Conservation (phyloP, 1,140 invertebrate species). For the Pseudomyrmex cubaensis region DNA sequence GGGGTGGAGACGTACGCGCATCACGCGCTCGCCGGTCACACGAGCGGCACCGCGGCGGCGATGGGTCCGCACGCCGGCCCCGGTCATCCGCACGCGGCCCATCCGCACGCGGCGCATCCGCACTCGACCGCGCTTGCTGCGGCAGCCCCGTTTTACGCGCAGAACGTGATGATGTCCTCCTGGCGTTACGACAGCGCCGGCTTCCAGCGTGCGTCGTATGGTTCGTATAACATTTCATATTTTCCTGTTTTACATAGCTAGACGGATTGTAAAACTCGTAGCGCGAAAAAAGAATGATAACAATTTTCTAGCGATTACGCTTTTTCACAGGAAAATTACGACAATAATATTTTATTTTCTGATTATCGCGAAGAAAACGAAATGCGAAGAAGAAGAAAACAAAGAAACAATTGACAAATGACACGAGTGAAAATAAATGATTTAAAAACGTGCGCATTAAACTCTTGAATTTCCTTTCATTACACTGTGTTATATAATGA, state of each 20-base stretch:
- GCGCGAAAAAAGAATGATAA: neutral
- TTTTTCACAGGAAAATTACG: too few relatives aligned
- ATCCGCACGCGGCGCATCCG: conserved; percentile 82
- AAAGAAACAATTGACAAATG: neutral
- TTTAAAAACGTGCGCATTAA: too few relatives aligned
- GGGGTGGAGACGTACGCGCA: conserved; percentile 84
- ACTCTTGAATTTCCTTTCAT: too few relatives aligned
- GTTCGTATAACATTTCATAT: conserved; percentile 79
- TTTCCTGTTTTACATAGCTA: neutral
- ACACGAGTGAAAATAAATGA: neutral
- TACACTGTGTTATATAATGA: too few relatives aligned
- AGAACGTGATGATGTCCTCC: conserved; percentile 91
- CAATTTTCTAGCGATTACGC: neutral
- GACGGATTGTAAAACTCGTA: neutral
- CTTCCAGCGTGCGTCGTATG: conserved; percentile 91
- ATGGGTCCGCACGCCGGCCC: conserved; percentile 81
- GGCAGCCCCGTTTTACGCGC: conserved; percentile 88
- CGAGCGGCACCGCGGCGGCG: conserved; percentile 77
- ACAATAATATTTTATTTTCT: neutral
- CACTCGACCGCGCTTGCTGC: conserved; percentile 83
- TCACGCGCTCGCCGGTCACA: conserved; percentile 82
- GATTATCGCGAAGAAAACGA: too few relatives aligned
- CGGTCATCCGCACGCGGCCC: conserved; percentile 80
- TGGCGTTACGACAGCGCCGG: conserved; percentile 91
- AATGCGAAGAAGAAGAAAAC: neutral